Conservation (phyloP, 2,888 invertebrate genomes). For the Flexamia atlantica region DNA sequence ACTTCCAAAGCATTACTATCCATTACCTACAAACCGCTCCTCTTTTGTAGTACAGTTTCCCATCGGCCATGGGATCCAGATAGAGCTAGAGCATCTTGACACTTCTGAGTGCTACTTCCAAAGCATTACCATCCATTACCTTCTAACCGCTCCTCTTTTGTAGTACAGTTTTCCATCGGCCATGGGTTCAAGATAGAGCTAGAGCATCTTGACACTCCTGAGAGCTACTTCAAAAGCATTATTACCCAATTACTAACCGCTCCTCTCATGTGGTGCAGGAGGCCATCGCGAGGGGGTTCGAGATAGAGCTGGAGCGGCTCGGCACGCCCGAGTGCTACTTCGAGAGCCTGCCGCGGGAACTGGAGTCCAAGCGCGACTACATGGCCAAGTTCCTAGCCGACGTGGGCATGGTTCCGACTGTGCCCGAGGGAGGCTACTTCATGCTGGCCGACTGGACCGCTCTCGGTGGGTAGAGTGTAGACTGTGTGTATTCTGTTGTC, state of each 20-base stretch:
- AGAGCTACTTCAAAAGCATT: slow-evolving; percentile 92
- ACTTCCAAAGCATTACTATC: too few relatives aligned
- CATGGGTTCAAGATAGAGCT: slow-evolving; percentile 92
- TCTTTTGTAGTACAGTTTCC: too few relatives aligned
- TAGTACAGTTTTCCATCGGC: too few relatives aligned
- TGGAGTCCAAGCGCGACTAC: slow-evolving; percentile 88
- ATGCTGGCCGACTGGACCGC: slow-evolving; percentile 87
- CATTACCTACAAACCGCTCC: too few relatives aligned
- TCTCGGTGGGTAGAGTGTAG: slow-evolving; percentile 64
- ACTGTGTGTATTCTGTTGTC: too few relatives aligned
- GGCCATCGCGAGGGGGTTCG: slow-evolving; percentile 94
- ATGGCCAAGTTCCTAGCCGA: slow-evolving; percentile 86
- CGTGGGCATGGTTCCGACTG: slow-evolving; percentile 92
- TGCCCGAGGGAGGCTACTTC: slow-evolving; percentile 99
- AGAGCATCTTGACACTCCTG: slow-evolving; percentile 81
- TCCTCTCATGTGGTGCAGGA: slow-evolving; percentile 79
- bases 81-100: too few relatives aligned
- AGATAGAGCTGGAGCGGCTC: slow-evolving; percentile 86
- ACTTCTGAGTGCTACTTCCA: too few relatives aligned
- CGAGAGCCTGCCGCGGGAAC: slow-evolving; percentile 83
- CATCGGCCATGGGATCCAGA: too few relatives aligned
- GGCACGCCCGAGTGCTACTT: slow-evolving; percentile 91
- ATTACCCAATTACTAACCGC: too few relatives aligned
- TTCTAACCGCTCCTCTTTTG: too few relatives aligned
- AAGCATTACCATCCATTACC: too few relatives aligned